Conservation (phyloP, 2,888 invertebrate genomes). For the Zelleria hepariella region DNA sequence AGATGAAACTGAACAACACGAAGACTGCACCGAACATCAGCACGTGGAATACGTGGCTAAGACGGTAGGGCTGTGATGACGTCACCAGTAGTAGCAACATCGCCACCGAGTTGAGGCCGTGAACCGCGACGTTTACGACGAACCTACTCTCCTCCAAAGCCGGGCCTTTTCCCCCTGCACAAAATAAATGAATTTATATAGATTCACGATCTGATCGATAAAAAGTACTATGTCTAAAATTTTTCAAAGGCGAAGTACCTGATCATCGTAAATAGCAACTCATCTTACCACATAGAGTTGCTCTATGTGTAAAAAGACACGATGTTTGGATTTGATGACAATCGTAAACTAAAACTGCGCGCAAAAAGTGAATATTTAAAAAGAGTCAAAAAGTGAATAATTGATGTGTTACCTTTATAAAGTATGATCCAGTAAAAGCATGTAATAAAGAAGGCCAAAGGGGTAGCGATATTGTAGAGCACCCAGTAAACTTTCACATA, state of each 20-base stretch:
- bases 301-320: no score
- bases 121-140: constrained; percentile 48
- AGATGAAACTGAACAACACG: constrained; percentile 78
- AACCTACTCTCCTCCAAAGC: constrained; percentile 47
- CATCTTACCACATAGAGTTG: no score
- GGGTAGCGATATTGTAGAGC: constrained; percentile 48
- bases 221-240: no score
- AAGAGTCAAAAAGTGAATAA: no score
- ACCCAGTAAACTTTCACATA: constrained; percentile 59
- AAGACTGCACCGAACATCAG: constrained; percentile 67
- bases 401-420: constrained; percentile 49
- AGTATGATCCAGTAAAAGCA: constrained; percentile 62
- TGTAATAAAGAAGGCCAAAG: constrained; percentile 56
- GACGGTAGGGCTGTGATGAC: constrained; percentile 77
- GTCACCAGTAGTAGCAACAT: constrained; percentile 80
- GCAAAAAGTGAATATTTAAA: no score
- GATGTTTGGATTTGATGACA: no score
- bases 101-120: constrained; percentile 75
- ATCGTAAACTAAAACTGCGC: no score
- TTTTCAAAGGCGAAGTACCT: no score
- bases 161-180: constrained; percentile 48
- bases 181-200: no score
- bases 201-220: no score
- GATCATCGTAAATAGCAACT: no score
- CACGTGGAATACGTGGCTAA: constrained; percentile 76